phyloP scores from a whole-genome alignment of 2,888 invertebrate genomes.

The Sabatieria punctata region DNA sequence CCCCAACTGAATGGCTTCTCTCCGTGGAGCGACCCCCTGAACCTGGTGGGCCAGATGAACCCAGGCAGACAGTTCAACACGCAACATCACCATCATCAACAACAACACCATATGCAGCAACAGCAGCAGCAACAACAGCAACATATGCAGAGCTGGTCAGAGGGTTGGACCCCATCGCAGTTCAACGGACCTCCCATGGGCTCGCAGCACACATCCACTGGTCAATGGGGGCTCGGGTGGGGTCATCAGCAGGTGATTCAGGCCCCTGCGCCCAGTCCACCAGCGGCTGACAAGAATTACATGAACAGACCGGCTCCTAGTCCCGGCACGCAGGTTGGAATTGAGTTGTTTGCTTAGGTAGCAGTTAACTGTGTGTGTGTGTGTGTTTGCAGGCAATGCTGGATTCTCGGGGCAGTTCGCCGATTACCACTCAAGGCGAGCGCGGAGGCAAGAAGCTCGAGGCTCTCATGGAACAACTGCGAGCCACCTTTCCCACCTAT shows the following conservation, averaged over 20 bases:
- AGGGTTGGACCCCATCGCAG: too few species aligned
- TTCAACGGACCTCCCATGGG: background rate
- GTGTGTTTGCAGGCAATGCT: background rate
- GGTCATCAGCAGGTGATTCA: background rate
- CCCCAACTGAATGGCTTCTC: too few species aligned
- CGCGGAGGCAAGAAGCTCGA: background rate
- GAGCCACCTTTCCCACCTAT: conserved; percentile 4
- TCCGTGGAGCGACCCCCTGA: background rate
- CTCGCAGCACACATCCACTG: background rate
- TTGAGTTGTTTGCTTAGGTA: too few species aligned
- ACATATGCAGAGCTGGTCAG: too few species aligned
- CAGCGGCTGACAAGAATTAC: background rate
- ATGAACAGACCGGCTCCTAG: too few species aligned
- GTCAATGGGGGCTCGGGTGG: conserved; percentile 3
- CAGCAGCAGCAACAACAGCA: conserved; percentile 1
- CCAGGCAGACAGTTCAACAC: too few species aligned
- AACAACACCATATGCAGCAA: background rate
- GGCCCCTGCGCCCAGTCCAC: background rate
- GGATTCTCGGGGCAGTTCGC: background rate
- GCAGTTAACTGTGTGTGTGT: background rate
- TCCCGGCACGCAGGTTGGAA: too few species aligned
- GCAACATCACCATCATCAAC: background rate
- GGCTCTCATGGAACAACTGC: conserved; percentile 5
- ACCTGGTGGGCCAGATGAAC: too few species aligned
- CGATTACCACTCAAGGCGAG: conserved; percentile 1